phyloP scores from a whole-genome alignment of 1,140 invertebrate genomes.

The Agrilus planipennis region DNA sequence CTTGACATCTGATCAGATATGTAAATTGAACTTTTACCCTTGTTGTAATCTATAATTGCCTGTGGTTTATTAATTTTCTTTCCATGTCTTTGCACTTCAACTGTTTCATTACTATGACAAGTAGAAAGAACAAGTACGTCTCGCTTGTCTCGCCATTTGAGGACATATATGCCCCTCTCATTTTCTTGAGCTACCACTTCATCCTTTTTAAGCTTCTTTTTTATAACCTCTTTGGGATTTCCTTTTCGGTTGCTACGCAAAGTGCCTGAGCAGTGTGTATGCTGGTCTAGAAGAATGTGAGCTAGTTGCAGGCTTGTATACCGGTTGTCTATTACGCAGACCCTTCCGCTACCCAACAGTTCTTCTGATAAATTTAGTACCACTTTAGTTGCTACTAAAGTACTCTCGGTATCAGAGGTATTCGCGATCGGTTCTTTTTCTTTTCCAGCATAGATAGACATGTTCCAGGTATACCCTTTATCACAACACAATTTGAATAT shows the following conservation, averaged over 20 bases:
- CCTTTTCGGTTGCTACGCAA: conserved; percentile 21
- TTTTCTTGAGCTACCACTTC: conserved; percentile 18
- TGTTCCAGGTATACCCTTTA: conserved; percentile 13
- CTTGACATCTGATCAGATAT: conserved; percentile 27
- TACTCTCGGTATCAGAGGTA: conserved; percentile 10
- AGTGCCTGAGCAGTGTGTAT: conserved; percentile 28
- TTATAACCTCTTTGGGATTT: conserved; percentile 15
- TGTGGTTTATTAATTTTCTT: conserved; percentile 15
- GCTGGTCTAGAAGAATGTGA: conserved; percentile 10
- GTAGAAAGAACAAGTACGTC: conserved; percentile 23
- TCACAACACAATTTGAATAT: conserved; percentile 19
- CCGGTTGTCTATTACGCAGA: conserved; percentile 24
- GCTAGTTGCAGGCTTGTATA: conserved; percentile 35
- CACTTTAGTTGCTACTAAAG: conserved; percentile 18
- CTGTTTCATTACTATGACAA: conserved; percentile 11
- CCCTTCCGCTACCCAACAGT: conserved; percentile 28
- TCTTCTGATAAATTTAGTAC: conserved; percentile 21
- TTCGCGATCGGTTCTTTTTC: conserved; percentile 4
- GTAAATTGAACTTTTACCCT: conserved; percentile 25
- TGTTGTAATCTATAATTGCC: conserved; percentile 25
- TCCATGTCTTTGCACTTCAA: conserved; percentile 13
- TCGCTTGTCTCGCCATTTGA: conserved; percentile 28
- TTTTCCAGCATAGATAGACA: conserved; percentile 20
- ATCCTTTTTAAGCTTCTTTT: conserved; percentile 21
- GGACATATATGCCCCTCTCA: conserved; percentile 21